These are phyloP conservation scores for Calcarius lapponicus DNA, from an alignment of 2,797 vertebrate genomes.

Conservation along the genomic window DNA sequence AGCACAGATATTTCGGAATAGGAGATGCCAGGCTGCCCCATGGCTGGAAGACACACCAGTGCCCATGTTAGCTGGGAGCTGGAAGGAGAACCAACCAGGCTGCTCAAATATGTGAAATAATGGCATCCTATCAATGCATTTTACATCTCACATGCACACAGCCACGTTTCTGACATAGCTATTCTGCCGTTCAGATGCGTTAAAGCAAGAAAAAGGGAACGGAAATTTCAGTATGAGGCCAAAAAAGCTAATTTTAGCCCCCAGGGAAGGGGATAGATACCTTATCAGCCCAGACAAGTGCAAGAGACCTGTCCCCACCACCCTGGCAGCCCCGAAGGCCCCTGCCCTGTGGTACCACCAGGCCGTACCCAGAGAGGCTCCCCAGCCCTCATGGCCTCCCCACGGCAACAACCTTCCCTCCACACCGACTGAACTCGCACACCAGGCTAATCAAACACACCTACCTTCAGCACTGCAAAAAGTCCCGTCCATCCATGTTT, in stretches of 20 bases:
- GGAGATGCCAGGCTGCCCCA: background rate
- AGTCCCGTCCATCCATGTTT: fast-evolving
- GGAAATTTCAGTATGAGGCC: background rate
- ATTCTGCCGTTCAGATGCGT: fast-evolving
- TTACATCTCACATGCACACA: fast-evolving
- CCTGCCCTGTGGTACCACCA: background rate
- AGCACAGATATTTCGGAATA: background rate
- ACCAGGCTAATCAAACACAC: background rate
- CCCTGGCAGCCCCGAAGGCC: background rate
- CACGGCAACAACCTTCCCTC: fast-evolving
- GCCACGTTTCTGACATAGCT: background rate
- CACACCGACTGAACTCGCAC: background rate
- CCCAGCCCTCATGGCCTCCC: fast-evolving
- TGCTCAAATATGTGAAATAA: background rate
- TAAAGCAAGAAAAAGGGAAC: fast-evolving
- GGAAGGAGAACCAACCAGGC: background rate
- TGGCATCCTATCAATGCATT: fast-evolving
- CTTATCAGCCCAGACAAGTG: background rate
- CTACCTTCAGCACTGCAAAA: fast-evolving
- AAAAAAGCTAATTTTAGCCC: fast-evolving
- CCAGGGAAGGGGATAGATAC: fast-evolving
- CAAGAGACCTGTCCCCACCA: too few relatives aligned
- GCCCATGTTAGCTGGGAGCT: background rate
- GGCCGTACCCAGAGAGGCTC: background rate
- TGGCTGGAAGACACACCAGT: background rate